Evolutionary conservation across 2,888 invertebrate species (phyloP).

Genomic region (Sisyra terminalis): DNA sequence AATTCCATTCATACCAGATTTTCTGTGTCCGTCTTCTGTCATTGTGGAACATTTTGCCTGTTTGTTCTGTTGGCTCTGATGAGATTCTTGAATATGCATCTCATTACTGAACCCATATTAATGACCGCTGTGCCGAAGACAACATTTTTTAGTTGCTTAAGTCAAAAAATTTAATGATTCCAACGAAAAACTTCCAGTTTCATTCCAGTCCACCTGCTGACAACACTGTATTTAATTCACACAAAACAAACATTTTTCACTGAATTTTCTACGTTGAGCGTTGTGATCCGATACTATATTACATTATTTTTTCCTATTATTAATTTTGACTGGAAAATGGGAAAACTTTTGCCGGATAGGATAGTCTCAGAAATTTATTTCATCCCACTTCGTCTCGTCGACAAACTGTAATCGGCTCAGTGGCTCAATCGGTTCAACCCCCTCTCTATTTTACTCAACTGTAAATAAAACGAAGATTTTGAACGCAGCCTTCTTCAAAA

Average conservation of each 20-base stretch:
- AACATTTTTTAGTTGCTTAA: constrained; percentile 35
- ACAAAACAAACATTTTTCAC: constrained; percentile 7
- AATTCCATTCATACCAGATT: constrained; percentile 56
- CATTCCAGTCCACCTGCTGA: constrained; percentile 25
- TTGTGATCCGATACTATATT: constrained; percentile 1
- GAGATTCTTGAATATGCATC: constrained; percentile 39
- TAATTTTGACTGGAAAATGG: background rate
- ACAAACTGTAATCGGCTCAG: constrained; percentile 9
- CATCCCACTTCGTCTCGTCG: constrained; percentile 9
- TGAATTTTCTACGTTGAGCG: background rate
- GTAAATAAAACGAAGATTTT: constrained; percentile 1
- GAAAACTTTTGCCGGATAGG: constrained; percentile 7
- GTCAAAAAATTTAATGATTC: constrained; percentile 28
- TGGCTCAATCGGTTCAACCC: constrained; percentile 8
- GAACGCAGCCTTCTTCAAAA: constrained; percentile 2
- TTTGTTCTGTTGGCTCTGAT: constrained; percentile 42
- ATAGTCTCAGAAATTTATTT: constrained; percentile 4
- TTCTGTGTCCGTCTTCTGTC: constrained; percentile 51
- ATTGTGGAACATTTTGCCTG: constrained; percentile 56
- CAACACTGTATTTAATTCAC: constrained; percentile 17
- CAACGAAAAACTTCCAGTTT: constrained; percentile 14
- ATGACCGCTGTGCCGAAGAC: constrained; percentile 26
- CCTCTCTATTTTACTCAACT: constrained; percentile 6
- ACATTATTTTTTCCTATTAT: constrained; percentile 4
- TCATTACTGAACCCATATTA: constrained; percentile 31